Evolutionary conservation across 2,888 invertebrate species (phyloP).

Genomic region (Drosophila gaucha): DNA sequence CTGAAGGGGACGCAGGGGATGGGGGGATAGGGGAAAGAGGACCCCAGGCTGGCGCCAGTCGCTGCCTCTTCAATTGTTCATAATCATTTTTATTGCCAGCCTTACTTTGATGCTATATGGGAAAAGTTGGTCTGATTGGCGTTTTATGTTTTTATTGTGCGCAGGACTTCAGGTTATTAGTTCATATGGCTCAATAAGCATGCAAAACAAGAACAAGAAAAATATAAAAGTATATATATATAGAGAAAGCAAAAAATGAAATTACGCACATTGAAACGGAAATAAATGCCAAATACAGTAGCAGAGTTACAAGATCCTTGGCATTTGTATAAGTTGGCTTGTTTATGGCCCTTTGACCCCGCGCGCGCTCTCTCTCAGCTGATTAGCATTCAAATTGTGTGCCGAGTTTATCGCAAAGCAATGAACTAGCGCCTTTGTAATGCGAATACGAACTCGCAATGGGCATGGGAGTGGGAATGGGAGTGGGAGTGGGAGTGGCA

Average conservation of each 20-base stretch:
- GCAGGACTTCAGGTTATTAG: slow-evolving; percentile 74
- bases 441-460: slow-evolving; percentile 18
- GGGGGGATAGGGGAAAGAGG: too few relatives aligned
- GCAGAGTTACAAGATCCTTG: slow-evolving; percentile 8
- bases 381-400: slow-evolving; percentile 80
- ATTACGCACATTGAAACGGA: slow-evolving; percentile 44
- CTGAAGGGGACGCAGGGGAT: slow-evolving; percentile 20
- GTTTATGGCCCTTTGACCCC: slow-evolving; percentile 34
- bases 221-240: slow-evolving; percentile 4
- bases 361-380: slow-evolving; percentile 33
- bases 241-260: slow-evolving; percentile 20
- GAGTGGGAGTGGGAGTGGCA: neutral
- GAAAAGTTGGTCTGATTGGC: slow-evolving; percentile 77
- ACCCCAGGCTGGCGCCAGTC: slow-evolving; percentile 57
- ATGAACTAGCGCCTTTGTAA: slow-evolving; percentile 76
- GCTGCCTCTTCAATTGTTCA: slow-evolving; percentile 77
- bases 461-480: neutral
- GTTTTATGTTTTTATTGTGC: slow-evolving; percentile 77
- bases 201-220: slow-evolving; percentile 34
- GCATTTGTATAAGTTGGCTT: slow-evolving; percentile 52
- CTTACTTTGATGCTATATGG: slow-evolving; percentile 76
- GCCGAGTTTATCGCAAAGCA: slow-evolving; percentile 80
- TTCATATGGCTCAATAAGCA: slow-evolving; percentile 75
- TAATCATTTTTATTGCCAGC: slow-evolving; percentile 79
- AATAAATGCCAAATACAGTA: slow-evolving; percentile 48